Percentiles rank a stretch among this genome's conserved stretches.
Evolutionary conservation across 2,888 invertebrate species (phyloP).

Genomic region (Lithophane semibrunnea): DNA sequence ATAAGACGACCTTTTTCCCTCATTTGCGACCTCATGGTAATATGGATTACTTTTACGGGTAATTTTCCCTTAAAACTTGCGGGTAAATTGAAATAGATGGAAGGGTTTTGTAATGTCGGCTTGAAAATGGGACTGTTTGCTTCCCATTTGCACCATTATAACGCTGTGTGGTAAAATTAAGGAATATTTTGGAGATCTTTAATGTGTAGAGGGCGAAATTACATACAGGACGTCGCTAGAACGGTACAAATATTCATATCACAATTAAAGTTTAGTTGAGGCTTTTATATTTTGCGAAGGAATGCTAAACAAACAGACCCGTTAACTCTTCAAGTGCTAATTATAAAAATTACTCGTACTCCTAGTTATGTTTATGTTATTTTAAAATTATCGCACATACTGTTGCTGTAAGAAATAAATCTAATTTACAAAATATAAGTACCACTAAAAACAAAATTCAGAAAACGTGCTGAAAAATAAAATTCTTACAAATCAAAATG

Average conservation of each 20-base stretch:
- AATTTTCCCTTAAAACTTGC: slow-evolving; percentile 63
- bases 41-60: slow-evolving; percentile 67
- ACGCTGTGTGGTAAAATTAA: slow-evolving; percentile 47
- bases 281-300: not conserved
- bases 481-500: slow-evolving; percentile 22
- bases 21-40: slow-evolving; percentile 61
- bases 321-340: not conserved
- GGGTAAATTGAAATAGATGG: slow-evolving; percentile 67
- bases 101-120: slow-evolving; percentile 55
- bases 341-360: not conserved
- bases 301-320: not conserved
- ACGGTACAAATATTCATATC: not conserved
- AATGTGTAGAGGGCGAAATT: slow-evolving; percentile 27
- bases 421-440: slow-evolving; percentile 1
- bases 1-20: slow-evolving; percentile 63
- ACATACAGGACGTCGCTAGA: slow-evolving; percentile 5
- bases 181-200: slow-evolving; percentile 40
- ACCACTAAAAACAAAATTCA: not conserved
- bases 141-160: slow-evolving; percentile 54
- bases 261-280: slow-evolving; percentile 8
- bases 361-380: not conserved
- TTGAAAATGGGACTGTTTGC: slow-evolving; percentile 48
- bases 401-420: not conserved
- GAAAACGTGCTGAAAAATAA: slow-evolving; percentile 20
- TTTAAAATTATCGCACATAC: not conserved